These are phyloP conservation scores for Taxidea taxus DNA, from an alignment of 2,113 vertebrate genomes.

Conservation along the genomic window DNA sequence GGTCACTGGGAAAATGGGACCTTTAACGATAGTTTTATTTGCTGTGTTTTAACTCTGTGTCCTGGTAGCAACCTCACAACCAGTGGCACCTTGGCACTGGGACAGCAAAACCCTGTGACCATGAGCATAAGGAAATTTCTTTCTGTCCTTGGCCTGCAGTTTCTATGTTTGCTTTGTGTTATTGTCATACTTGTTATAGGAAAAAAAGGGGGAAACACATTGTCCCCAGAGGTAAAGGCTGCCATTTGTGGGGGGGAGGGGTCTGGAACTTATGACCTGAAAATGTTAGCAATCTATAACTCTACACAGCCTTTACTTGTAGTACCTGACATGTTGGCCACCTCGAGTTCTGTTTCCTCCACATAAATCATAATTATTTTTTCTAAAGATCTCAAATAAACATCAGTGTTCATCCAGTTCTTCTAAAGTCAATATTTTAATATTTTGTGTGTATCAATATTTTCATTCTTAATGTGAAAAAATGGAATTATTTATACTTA, in stretches of 20 bases:
- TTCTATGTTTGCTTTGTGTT: conserved; percentile 6
- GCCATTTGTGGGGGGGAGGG: too few species aligned
- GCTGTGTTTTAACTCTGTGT: not conserved
- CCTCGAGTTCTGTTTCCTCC: not conserved
- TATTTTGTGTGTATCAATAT: conserved; percentile 57
- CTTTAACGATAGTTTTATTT: not conserved
- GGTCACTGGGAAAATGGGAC: not conserved
- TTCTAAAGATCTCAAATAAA: conserved; percentile 17
- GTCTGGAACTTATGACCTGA: not conserved
- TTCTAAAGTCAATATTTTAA: not conserved
- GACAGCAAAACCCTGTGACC: not conserved
- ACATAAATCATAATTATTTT: not conserved
- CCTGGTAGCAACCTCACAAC: not conserved
- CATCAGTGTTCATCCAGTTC: conserved; percentile 2
- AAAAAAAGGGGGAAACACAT: not conserved
- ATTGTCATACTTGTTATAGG: not conserved
- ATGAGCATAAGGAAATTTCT: not conserved
- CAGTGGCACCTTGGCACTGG: not conserved
- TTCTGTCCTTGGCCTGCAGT: not conserved
- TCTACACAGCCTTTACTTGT: not conserved
- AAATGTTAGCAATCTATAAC: not conserved
- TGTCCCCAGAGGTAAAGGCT: not conserved
- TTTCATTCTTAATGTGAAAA: conserved; percentile 82
- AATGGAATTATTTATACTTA: conserved; percentile 84
- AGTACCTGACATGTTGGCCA: not conserved